These are phyloP conservation scores for Gisinianus flammeolus DNA, from an alignment of 2,888 invertebrate species.

Conservation along the genomic window DNA sequence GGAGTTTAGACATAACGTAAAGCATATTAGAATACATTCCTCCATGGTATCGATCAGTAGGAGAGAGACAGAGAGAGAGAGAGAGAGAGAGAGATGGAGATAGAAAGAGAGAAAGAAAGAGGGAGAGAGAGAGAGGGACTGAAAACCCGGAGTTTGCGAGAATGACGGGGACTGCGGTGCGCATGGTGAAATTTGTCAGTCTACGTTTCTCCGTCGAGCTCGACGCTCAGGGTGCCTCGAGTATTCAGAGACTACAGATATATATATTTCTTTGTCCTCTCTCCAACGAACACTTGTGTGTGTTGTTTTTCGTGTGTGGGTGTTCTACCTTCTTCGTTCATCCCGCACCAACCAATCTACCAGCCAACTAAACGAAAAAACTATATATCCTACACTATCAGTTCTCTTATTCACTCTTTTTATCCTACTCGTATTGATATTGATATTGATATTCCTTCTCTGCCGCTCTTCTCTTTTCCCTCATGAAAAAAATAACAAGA, in stretches of 20 bases:
- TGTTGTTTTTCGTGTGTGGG: too few species aligned
- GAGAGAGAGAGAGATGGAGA: neutral
- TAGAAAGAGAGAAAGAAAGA: neutral
- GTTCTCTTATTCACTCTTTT: too few species aligned
- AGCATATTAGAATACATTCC: neutral
- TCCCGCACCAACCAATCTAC: neutral
- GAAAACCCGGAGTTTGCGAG: slow-evolving; percentile 1
- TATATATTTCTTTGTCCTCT: slow-evolving; percentile 3
- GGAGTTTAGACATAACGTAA: neutral
- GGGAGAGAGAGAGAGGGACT: neutral
- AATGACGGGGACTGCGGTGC: neutral
- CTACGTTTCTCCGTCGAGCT: neutral
- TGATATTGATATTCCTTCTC: neutral
- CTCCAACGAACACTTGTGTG: too few species aligned
- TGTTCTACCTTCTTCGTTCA: neutral
- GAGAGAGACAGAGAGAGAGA: neutral
- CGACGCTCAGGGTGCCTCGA: slow-evolving; percentile 10
- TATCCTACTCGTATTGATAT: too few species aligned
- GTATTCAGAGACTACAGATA: slow-evolving; percentile 6
- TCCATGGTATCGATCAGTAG: slow-evolving; percentile 11
- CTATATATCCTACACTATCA: too few species aligned
- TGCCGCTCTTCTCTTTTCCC: neutral
- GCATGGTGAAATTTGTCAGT: slow-evolving; percentile 16
- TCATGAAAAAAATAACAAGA: too few species aligned
- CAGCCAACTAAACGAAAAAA: neutral